These are phyloP conservation scores for Platalea minor DNA, from an alignment of 2,797 vertebrate genomes.

Conservation along the genomic window DNA sequence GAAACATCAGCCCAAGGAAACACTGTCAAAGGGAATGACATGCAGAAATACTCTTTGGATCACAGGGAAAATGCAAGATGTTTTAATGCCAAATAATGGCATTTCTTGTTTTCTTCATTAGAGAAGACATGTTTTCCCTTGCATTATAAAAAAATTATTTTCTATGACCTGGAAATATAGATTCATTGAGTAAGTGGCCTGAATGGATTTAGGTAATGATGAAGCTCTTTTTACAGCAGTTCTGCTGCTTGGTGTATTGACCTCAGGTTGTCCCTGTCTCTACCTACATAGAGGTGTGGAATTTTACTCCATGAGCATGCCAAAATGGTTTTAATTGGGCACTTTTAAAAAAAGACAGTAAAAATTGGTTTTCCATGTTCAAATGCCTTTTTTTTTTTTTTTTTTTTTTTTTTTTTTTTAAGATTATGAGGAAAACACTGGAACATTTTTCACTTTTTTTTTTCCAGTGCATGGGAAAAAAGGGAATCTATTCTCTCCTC, in stretches of 20 bases:
- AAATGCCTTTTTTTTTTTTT: too few species aligned
- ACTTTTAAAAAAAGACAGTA: not conserved
- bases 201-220: not conserved
- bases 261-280: not conserved
- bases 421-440: not conserved
- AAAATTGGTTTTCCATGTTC: not conserved
- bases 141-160: rapidly evolving
- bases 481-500: rapidly evolving
- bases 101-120: not conserved
- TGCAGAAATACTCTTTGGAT: not conserved
- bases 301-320: not conserved
- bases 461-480: rapidly evolving
- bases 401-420: not conserved
- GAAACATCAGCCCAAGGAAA: not conserved
- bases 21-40: not conserved
- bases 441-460: not conserved
- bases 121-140: not conserved
- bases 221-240: not conserved
- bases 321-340: not conserved
- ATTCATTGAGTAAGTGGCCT: not conserved
- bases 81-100: not conserved
- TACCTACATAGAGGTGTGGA: not conserved
- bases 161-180: not conserved
- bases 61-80: not conserved
- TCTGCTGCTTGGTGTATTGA: not conserved